Base-by-base conservation (phyloP, 2,888 invertebrate species). In the Alloscopus bannaensis region DNA sequence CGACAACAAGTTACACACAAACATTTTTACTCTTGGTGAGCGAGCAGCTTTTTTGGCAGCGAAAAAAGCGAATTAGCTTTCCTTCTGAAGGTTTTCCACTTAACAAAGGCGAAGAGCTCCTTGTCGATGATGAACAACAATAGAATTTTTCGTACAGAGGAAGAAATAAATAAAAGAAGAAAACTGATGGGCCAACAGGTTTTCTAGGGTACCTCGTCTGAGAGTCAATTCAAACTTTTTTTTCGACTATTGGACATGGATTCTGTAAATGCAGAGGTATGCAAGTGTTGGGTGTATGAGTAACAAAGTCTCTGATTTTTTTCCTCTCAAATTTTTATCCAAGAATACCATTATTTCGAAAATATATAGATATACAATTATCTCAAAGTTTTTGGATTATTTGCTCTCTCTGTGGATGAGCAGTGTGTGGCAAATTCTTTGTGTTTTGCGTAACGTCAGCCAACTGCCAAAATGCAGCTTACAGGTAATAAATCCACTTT, bases 391-490 rank as follows among this genome's bases (percentile, higher is more conserved):
- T n/a, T n/a, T n/a, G n/a, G n/a, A n/a, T n/a, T n/a, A n/a, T n/a
- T n/a, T n/a, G n/a, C n/a, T n/a, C n/a, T n/a, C n/a, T n/a, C n/a
- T n/a, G n/a, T n/a, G n/a, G n/a, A n/a, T n/a, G n/a, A n/a, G n/a
- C 47, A 13, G 11, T 47, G n/a, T 47, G 31, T 31, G 36, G 62
- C 66, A 55, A 62, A 69, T 76, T 66, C 57, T 65, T 76, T 40
- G 59, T 60, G 66, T 76, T 76, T 76, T 69, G 76, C 76, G 76
- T 76, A 76, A 76, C 76, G 76, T 76, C 76, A 76, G 76, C 76
- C 76, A 76, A 76, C 76, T 76, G 76, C 68, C 76, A 76, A 76
- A 76, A 76, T 69, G 66, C 57, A 64, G 68, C 59, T 66, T 47
- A 69, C 22, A 57, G 52, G 76, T 42, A 76, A 76, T 76, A 76